Evolutionary conservation across 2,888 invertebrate species (phyloP).

Genomic region (Acholoe squamosa): DNA sequence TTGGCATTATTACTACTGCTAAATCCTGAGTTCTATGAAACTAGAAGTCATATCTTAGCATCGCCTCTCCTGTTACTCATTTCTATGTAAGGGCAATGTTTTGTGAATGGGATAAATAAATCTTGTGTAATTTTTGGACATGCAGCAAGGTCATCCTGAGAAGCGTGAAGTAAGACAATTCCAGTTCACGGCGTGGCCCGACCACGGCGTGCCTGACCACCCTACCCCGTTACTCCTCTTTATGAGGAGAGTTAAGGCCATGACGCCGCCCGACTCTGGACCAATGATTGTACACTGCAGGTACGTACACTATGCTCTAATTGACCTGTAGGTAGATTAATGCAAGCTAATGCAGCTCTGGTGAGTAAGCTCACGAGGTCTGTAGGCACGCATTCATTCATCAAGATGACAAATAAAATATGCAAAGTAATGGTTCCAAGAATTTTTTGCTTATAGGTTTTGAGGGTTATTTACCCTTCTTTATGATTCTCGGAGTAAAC

Average conservation of each 20-base stretch:
- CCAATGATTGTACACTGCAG: conserved; percentile 96
- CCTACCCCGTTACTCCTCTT: conserved; percentile 99
- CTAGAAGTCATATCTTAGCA: no score
- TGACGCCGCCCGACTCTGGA: conserved; percentile 93
- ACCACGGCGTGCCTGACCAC: conserved; percentile 99
- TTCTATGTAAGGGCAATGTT: not conserved
- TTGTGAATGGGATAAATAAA: no score
- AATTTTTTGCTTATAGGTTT: no score
- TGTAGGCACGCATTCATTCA: no score
- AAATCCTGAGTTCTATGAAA: not conserved
- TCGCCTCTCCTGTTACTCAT: not conserved
- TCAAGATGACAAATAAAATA: no score
- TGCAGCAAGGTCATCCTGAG: conserved; percentile 82
- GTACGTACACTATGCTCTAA: conserved; percentile 74
- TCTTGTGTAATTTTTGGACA: conserved; percentile 47
- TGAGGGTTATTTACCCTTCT: no score
- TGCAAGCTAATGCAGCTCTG: no score
- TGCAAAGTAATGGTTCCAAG: no score
- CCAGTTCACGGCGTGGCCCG: conserved; percentile 99
- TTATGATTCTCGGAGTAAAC: no score
- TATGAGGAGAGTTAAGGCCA: conserved; percentile 92
- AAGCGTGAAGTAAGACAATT: conserved; percentile 97
- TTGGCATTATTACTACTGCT: not conserved
- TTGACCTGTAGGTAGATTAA: no score
- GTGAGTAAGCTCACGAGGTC: no score